Base-by-base conservation (phyloP, 2,888 invertebrate species). In the Andrena marginata region DNA sequence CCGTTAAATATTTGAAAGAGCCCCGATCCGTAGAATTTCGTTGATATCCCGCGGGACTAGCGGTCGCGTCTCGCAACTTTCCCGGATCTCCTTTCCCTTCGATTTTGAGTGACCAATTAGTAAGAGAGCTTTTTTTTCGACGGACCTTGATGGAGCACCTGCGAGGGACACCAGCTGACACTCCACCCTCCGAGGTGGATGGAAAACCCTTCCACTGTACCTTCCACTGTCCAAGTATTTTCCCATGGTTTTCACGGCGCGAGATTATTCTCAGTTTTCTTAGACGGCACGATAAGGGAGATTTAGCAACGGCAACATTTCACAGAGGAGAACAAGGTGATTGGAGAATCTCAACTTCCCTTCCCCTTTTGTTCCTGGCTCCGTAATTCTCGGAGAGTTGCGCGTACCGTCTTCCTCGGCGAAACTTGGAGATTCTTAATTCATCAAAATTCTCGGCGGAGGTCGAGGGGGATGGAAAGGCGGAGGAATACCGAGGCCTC, bases 1-100 rank as follows among this genome's bases (percentile, higher is more conserved):
- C 87, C 86, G 88, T 89, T 92, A 91, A 92, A 92, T 92, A 92
- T 92, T 92, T 92, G 91, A 91, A 89, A 87, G 88, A 87, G 82
- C 78, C 85, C 69, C 77, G 89, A 90, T 89, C 89, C 87, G 89
- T 86, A 86, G 89, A 87, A 92, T 88, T 89, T 89, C 90, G 84
- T 87, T 88, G 89, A 84, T 85, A 87, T 91, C 91, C 89, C 91
- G 71, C 23, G 92, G 89, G 92, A 90, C 67, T 13, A 56, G 56
- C 80, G 77, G 68, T 85, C 84, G 85, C 82, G 86, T 84, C 85
- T 84, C 80, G 69, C 82, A 78, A 84, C 77, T 85, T 90, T 70
- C 60, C 70, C 16, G 35, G 77, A 75, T 81, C 73, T 78, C 64
- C 76, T 65, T 72, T 67, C 70, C 85, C 75, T 82, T 88, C 80